A percentile compares a stretch with the other conserved stretches of the same genome.
Evolutionary conservation across 2,888 invertebrate species (phyloP).

Genomic region (Busseola fusca): DNA sequence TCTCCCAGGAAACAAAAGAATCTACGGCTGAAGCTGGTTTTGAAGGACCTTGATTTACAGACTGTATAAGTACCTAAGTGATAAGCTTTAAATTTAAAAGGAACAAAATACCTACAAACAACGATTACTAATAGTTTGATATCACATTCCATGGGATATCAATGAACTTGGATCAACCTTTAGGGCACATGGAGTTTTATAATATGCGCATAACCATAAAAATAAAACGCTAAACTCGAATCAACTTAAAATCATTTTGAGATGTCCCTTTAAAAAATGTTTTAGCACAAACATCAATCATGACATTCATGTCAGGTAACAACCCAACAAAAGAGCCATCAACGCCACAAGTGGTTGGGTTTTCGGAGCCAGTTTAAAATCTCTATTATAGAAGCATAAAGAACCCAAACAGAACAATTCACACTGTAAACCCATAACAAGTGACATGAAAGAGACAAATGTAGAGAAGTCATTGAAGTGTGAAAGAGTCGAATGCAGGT

Average conservation of each 20-base stretch:
- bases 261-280: neutral
- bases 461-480: slow-evolving; percentile 50
- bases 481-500: slow-evolving; percentile 62
- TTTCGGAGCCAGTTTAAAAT: slow-evolving; percentile 44
- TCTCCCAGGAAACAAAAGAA: no score
- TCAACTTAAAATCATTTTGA: neutral
- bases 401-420: slow-evolving; percentile 52
- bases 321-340: slow-evolving; percentile 16
- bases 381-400: slow-evolving; percentile 26
- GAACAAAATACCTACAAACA: neutral
- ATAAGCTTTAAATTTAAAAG: neutral
- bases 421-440: slow-evolving; percentile 57
- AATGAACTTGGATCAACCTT: neutral
- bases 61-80: no score
- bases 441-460: slow-evolving; percentile 56
- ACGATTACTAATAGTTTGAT: neutral
- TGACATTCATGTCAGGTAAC: neutral
- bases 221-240: neutral
- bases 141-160: neutral
- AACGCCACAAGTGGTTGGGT: slow-evolving; percentile 13
- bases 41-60: no score
- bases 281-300: slow-evolving; percentile 5
- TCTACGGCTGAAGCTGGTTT: no score
- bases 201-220: slow-evolving; percentile 8
- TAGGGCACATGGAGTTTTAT: neutral